Percentiles rank a stretch among this genome's conserved stretches.
These are phyloP conservation scores for Neoascia interrupta DNA, from an alignment of 2,888 invertebrate genomes.

Conservation along the genomic window DNA sequence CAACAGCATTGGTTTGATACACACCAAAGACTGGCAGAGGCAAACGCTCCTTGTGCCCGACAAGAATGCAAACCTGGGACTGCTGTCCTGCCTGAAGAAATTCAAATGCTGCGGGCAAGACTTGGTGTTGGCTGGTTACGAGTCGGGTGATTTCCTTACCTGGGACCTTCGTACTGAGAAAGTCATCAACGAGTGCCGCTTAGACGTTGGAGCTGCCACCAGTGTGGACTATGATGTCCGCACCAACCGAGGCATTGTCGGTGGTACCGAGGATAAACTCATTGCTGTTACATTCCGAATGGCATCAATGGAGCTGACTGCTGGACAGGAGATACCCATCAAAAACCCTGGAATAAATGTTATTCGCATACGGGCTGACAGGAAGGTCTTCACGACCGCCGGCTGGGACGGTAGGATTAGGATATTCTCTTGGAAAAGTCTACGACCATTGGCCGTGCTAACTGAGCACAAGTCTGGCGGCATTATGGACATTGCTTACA, in stretches of 20 bases:
- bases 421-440: slow-evolving; percentile 88
- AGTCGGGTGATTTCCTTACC: slow-evolving; percentile 86
- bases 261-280: slow-evolving; percentile 78
- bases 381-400: slow-evolving; percentile 86
- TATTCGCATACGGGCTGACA: slow-evolving; percentile 85
- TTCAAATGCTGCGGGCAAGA: slow-evolving; percentile 79
- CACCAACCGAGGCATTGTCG: slow-evolving; percentile 85
- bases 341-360: slow-evolving; percentile 88
- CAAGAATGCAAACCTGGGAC: slow-evolving; percentile 80
- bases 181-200: slow-evolving; percentile 74
- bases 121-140: slow-evolving; percentile 86
- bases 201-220: slow-evolving; percentile 85
- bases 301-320: slow-evolving; percentile 80
- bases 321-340: slow-evolving; percentile 84
- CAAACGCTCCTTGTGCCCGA: slow-evolving; percentile 77
- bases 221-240: slow-evolving; percentile 84
- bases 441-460: slow-evolving; percentile 86
- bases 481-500: slow-evolving; percentile 88
- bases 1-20: slow-evolving; percentile 79
- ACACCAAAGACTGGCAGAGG: slow-evolving; percentile 78
- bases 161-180: slow-evolving; percentile 85
- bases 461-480: slow-evolving; percentile 86
- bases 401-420: slow-evolving; percentile 89
- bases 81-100: slow-evolving; percentile 82
- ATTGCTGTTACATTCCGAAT: slow-evolving; percentile 76